These are phyloP conservation scores for Parnassius smintheus DNA, from an alignment of 2,888 invertebrate genomes.

Conservation along the genomic window DNA sequence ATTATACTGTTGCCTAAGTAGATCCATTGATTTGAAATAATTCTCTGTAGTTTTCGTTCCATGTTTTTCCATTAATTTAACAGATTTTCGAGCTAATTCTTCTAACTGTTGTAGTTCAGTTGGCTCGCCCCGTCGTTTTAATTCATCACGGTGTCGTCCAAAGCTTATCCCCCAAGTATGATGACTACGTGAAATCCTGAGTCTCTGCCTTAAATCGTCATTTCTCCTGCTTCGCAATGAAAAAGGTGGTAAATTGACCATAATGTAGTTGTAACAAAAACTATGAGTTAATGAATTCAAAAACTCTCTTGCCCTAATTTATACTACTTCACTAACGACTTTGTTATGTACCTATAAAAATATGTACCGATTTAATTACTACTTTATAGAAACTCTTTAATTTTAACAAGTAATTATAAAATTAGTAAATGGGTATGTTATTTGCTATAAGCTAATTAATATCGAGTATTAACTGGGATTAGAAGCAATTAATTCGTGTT, in stretches of 20 bases:
- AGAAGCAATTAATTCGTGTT: too few species aligned
- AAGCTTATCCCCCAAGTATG: conserved; percentile 29
- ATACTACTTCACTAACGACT: background rate
- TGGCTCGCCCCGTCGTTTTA: conserved; percentile 25
- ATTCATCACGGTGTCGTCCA: conserved; percentile 24
- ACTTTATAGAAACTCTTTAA: background rate
- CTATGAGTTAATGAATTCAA: background rate
- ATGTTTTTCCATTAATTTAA: conserved; percentile 30
- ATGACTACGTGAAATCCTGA: conserved; percentile 23
- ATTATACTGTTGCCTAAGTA: conserved; percentile 34
- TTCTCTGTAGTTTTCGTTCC: conserved; percentile 17
- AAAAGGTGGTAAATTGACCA: conserved; percentile 22
- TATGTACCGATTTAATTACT: background rate
- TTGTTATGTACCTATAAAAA: background rate
- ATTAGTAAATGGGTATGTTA: too few species aligned
- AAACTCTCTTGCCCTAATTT: background rate
- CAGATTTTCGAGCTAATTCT: conserved; percentile 26
- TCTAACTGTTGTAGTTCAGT: conserved; percentile 31
- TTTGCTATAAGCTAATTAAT: too few species aligned
- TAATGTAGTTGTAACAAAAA: background rate
- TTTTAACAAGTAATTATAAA: background rate
- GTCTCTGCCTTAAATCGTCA: conserved; percentile 6
- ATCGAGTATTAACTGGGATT: too few species aligned
- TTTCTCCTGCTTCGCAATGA: conserved; percentile 5
- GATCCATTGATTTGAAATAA: conserved; percentile 28